Conservation (phyloP, 2,797 vertebrate genomes). For the Tragelaphus eurycerus region DNA sequence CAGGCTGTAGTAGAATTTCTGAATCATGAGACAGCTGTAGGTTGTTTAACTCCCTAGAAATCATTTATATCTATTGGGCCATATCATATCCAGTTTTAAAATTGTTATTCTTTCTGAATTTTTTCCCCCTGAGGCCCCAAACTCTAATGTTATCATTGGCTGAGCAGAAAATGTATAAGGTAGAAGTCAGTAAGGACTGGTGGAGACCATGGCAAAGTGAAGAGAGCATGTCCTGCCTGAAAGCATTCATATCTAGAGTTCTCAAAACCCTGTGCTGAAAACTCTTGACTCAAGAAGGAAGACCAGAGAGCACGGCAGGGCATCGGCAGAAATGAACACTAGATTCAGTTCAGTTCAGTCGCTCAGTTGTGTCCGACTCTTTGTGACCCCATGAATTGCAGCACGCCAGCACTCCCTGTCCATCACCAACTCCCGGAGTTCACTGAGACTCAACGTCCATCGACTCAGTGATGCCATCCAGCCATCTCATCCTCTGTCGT, state of each 20-base stretch:
- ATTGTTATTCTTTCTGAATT: neutral
- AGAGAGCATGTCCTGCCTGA: neutral
- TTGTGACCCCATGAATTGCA: too few relatives aligned
- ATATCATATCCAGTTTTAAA: constrained; percentile 23
- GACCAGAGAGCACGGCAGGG: neutral
- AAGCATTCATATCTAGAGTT: neutral
- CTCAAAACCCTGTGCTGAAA: neutral
- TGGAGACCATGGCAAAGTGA: neutral
- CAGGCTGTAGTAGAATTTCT: neutral
- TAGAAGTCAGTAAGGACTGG: neutral
- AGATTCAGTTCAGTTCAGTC: neutral
- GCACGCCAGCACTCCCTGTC: too few relatives aligned
- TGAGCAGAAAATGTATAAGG: neutral
- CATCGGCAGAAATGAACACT: neutral
- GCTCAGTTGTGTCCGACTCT: too few relatives aligned
- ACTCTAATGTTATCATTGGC: neutral
- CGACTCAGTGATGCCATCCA: too few relatives aligned
- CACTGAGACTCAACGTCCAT: too few relatives aligned
- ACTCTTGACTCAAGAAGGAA: neutral
- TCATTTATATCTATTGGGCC: neutral
- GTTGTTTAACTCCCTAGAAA: neutral
- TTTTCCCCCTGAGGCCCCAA: neutral
- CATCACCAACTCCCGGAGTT: too few relatives aligned
- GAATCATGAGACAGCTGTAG: neutral
- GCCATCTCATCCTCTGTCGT: too few relatives aligned